Base-by-base conservation (phyloP, 2,113 vertebrate species). In the Syngnathus floridae region DNA sequence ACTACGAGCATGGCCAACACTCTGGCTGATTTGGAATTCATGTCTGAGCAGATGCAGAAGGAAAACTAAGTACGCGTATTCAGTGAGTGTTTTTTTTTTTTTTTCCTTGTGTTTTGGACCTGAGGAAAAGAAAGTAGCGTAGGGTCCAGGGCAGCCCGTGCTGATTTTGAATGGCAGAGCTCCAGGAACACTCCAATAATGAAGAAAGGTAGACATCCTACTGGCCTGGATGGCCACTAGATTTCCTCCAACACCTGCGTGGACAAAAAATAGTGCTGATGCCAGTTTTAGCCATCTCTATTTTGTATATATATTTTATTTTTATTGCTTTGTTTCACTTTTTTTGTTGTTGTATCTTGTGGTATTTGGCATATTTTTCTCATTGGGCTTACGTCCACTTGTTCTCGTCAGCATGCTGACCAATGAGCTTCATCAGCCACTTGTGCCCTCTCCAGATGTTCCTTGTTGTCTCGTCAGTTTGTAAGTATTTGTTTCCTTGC, bases 191-290 rank as follows among this genome's bases (percentile, higher is more conserved):
- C 94, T 93, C 91, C 94, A 94, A 64, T 91, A 92, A 75, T 99
- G 95, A 69, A 99, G 91, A 84, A 92, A 95, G 17, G 96, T 99
- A 5, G 97, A 98, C 76, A 98, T 93, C 38, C 95, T 91, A 73
- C 97, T 98, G 71, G 94, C 95, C 85, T 99, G 97, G 81, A 99
- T 95, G 70, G 96, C 95, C 0, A 96, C 97, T 81, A 99, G 86
- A 80, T 98, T 99, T 48, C 96, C 97, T 7, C 95, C 97, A 19
- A 98, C 95, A 78, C 96, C 96, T 90, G 21, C 35, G 3, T 14
- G 52, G 10, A 70, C 8, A 62, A 35, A 1, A 8, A 64, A 17
- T 55, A 35, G 2, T 4, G 2, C 10, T 49, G 49, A 63, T n/a
- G 17, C 14, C 36, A 38, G 12, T 13, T 1, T 51, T n/a, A 37